These are phyloP conservation scores for Nymphicus hollandicus DNA, from an alignment of 2,113 vertebrate species.

Conservation along the genomic window DNA sequence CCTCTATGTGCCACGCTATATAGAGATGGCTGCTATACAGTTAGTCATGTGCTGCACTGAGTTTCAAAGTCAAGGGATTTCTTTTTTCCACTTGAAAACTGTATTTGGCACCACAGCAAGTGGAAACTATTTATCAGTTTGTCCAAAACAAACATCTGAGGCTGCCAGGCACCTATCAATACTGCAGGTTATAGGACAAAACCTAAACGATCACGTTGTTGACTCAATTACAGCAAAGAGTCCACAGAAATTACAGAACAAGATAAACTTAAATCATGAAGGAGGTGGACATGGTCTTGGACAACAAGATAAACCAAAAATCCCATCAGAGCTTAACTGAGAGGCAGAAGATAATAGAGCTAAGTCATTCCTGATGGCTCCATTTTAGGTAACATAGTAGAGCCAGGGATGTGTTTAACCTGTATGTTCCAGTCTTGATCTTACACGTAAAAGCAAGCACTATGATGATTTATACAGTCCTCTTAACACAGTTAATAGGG, in stretches of 20 bases:
- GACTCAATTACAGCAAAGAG: neutral
- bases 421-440: neutral
- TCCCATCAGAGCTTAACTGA: neutral
- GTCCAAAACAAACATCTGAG: neutral
- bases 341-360: neutral
- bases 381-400: neutral
- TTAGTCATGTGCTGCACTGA: neutral
- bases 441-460: neutral
- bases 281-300: neutral
- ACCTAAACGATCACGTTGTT: neutral
- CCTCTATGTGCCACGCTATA: neutral
- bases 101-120: neutral
- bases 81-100: neutral
- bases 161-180: neutral
- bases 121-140: neutral
- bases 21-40: neutral
- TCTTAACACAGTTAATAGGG: neutral
- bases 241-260: neutral
- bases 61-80: neutral
- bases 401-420: neutral
- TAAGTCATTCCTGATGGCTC: neutral
- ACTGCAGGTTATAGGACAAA: neutral
- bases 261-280: neutral
- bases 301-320: neutral
- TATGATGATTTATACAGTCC: neutral